Conservation (phyloP, 2,888 invertebrate genomes). For the Drosophila koepferae region DNA sequence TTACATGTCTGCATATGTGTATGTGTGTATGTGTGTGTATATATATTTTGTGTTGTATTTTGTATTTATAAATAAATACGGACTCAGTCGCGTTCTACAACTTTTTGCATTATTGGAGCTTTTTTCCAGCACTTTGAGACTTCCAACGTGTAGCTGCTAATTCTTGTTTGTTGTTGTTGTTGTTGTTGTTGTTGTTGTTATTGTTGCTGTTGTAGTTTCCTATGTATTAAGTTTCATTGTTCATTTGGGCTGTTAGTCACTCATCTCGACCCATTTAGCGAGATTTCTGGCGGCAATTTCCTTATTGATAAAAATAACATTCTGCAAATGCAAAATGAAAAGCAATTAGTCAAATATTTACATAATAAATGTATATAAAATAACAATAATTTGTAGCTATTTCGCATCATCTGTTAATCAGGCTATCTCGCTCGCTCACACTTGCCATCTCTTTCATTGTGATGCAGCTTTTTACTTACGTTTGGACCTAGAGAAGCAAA, state of each 20-base stretch:
- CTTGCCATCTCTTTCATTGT: constrained; percentile 21
- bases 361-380: background rate
- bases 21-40: constrained; percentile 16
- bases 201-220: constrained; percentile 16
- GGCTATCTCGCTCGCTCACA: background rate
- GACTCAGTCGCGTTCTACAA: constrained; percentile 62
- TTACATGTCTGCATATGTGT: constrained; percentile 15
- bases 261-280: constrained; percentile 89
- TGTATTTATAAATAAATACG: constrained; percentile 53
- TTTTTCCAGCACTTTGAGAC: constrained; percentile 19
- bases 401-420: background rate
- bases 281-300: constrained; percentile 94
- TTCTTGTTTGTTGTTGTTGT: constrained; percentile 19
- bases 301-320: constrained; percentile 94
- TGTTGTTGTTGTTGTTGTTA: constrained; percentile 18
- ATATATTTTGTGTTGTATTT: constrained; percentile 9
- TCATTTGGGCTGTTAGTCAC: constrained; percentile 77
- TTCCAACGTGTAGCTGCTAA: constrained; percentile 37
- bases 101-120: constrained; percentile 19
- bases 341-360: constrained; percentile 23
- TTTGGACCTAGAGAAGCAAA: constrained; percentile 91
- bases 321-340: constrained; percentile 86
- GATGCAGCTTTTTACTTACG: constrained; percentile 86
- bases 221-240: constrained; percentile 43
- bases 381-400: background rate